Evolutionary conservation across 1,140 invertebrate species (phyloP).

Genomic region (Ceratitis capitata): DNA sequence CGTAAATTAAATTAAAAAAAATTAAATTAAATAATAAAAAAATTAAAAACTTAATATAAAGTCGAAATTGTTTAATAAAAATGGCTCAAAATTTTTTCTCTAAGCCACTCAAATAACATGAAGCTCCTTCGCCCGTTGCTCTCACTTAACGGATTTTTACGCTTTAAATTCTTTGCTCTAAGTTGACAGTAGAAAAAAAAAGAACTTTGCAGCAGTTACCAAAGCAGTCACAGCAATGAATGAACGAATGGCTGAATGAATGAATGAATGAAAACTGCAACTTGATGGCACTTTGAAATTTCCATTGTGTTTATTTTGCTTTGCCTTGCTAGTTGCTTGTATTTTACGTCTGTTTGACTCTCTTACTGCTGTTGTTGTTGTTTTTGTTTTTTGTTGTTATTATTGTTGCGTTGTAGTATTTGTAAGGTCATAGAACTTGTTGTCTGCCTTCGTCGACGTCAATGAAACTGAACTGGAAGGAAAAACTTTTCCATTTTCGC

Average conservation of each 20-base stretch:
- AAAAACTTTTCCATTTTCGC: conserved; percentile 14
- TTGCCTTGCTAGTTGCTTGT: not conserved
- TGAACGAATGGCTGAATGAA: too few species aligned
- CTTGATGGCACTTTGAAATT: conserved; percentile 2
- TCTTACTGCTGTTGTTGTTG: not conserved
- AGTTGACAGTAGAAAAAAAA: too few species aligned
- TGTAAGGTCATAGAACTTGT: conserved; percentile 64
- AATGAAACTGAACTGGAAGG: not conserved
- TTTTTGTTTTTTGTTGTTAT: not conserved
- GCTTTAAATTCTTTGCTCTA: too few species aligned
- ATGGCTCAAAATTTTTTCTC: too few species aligned
- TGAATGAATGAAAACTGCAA: conserved; percentile 25
- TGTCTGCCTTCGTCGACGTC: conserved; percentile 55
- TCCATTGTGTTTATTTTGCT: conserved; percentile 8
- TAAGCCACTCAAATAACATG: too few species aligned
- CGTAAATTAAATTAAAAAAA: too few species aligned
- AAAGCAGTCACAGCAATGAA: not conserved
- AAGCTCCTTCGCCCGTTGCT: too few species aligned
- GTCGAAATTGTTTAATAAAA: too few species aligned
- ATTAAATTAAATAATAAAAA: too few species aligned
- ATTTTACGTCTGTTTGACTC: conserved; percentile 28
- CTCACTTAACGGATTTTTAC: too few species aligned
- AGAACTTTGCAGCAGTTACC: not conserved
- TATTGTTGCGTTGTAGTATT: conserved; percentile 43
- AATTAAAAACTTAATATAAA: too few species aligned